Base-by-base conservation (phyloP, 2,888 invertebrate genomes). In the Quadroppia sp. region DNA sequence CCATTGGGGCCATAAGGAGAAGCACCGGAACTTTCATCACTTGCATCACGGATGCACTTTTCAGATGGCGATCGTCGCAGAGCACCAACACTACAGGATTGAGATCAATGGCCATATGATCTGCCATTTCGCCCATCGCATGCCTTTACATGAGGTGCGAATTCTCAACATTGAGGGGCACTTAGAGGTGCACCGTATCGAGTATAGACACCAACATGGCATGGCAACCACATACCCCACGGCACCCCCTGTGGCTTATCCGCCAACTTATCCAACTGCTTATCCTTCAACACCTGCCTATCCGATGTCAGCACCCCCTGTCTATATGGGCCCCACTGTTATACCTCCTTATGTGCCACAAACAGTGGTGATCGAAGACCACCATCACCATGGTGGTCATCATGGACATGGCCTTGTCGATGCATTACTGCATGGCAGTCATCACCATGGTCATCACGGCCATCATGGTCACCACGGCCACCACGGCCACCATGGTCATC, bases 151-250 rank as follows among this genome's bases (percentile, higher is more conserved):
- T 13, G 71, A 71, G 17, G 53, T 71, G 4, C 32, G 71, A 20
- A 20, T 71, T n/a, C 71, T 71, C 1, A 53, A 56, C 36, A 71
- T 71, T 25, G 71, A 71, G 36, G 71, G 71, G 0, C 71, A 56
- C 13, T 20, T 45, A 7, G 71, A 71, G 1, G 28, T 69, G 1
- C 40, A 42, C 25, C 20, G 69, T 0, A 40, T 69, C 7, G 69
- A 69, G 20, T 69, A 69, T 28, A 69, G 45, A 45, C 69, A 69
- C 28, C 7, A 2, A 69, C 42, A 69, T 9, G 4, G 30, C 2
- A 1, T 9, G 6, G 15, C 11, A 13, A 17, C 6, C 15, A 15
- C 15, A 6, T 45, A 45, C 45, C 45, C 56, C 15, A 15, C 56
- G 0, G 28, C 56, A 3, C 56, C 56, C 13, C 13, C 45, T 11